Conservation (phyloP, 1,140 invertebrate species). For the Panagrolaimus sp. region DNA sequence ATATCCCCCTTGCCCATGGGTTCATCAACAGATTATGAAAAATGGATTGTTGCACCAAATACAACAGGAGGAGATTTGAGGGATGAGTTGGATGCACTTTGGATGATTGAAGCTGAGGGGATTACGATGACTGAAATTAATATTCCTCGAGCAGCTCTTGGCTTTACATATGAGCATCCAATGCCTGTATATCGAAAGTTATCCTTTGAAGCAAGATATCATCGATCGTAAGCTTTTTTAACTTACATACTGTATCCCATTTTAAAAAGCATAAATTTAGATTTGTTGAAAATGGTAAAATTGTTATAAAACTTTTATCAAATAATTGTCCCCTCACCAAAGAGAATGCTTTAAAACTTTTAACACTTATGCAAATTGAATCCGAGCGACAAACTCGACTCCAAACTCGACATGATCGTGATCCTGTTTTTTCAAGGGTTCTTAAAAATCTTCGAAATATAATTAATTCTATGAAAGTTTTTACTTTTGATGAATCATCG, state of each 20-base stretch:
- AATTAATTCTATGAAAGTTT: no score
- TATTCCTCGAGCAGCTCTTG: constrained; percentile 39
- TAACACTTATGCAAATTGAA: neutral
- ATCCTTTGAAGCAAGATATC: neutral
- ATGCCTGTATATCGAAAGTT: neutral
- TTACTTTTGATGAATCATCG: neutral
- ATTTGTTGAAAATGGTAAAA: neutral
- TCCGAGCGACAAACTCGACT: neutral
- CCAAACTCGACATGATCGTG: neutral
- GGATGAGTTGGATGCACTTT: constrained; percentile 25
- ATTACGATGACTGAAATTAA: constrained; percentile 40
- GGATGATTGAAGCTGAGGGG: constrained; percentile 30
- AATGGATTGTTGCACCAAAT: constrained; percentile 40
- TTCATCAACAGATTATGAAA: neutral
- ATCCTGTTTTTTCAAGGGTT: neutral
- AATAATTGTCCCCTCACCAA: neutral
- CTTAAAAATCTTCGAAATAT: no score
- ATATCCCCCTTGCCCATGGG: constrained; percentile 13
- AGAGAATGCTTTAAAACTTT: neutral
- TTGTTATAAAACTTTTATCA: neutral
- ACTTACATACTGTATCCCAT: no score
- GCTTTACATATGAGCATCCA: constrained; percentile 33
- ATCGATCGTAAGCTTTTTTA: no score
- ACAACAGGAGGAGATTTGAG: constrained; percentile 29
- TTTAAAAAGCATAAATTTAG: no score